Base-by-base conservation (phyloP, 1,140 invertebrate genomes). In the Drosophila takahashii region DNA sequence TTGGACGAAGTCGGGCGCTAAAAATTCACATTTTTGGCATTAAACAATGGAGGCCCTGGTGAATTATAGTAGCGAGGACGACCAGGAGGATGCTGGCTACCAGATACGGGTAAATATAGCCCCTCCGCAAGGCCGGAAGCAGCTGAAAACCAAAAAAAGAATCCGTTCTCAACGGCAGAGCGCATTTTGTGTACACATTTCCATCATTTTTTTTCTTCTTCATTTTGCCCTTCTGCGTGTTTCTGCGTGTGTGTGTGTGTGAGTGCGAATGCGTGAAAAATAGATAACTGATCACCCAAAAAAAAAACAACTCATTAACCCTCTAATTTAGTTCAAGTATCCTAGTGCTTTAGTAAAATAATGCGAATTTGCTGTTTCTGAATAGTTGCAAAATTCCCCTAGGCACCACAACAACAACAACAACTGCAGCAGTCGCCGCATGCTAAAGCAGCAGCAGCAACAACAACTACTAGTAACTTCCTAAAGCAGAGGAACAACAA, bases 51-150 rank as follows among this genome's bases (percentile, higher is more conserved):
- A 95, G 90, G 94, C 93, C 44, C 86, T 95, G 44, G 92, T 94
- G 47, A 94, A 93, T 71, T 95, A 95, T 79, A 94, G 94, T 41
- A 95, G 94, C 78, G 94, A 95, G 69, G 94, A 95, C 78, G 94
- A 94, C 48, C 93, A 93, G 79, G 94, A 95, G 9, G 90, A 91
- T 15, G 41, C 59, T 44, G 70, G 71, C 41, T 91, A 92, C 36
- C 89, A 92, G 44, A 84, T 89, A 57, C 81, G 92, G 72, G 91
- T 91, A 92, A 91, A 83, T 91, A 90, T 74, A 18, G 7, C 42
- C n/a, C 41, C 10, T 0, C 32, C 26, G 42, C 8, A 18, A n/a
- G 32, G 29, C 15, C 15, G 39, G 18, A n/a, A n/a, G 39, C 29
- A 50, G 52, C 53, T 48, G 32, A 51, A 66, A 47, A 64, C 36